Conservation (phyloP, 2,888 invertebrate species). For the Nysson spinosus region DNA sequence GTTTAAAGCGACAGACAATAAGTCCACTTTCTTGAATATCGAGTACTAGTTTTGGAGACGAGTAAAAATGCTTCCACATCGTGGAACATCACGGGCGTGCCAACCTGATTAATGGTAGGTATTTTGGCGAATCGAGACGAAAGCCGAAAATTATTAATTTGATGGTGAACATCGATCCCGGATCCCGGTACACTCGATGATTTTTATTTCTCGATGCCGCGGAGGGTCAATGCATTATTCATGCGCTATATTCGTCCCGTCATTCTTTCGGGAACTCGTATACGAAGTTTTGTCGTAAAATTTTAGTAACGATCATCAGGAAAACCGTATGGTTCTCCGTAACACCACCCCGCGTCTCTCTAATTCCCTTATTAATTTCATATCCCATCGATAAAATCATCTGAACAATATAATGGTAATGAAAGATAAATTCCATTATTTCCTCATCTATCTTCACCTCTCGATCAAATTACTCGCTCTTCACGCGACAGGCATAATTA, state of each 20-base stretch:
- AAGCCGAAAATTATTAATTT: conserved; percentile 67
- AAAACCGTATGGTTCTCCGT: conserved; percentile 1
- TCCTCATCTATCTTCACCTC: too few relatives aligned
- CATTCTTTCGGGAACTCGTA: conserved; percentile 58
- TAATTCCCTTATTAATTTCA: too few relatives aligned
- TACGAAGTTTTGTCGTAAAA: conserved; percentile 63
- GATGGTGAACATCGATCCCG: conserved; percentile 51
- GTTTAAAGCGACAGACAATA: not conserved
- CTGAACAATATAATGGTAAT: too few relatives aligned
- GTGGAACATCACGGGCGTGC: conserved; percentile 23
- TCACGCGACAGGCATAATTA: too few relatives aligned
- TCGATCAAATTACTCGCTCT: too few relatives aligned
- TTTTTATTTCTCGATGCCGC: conserved; percentile 50
- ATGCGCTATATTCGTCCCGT: conserved; percentile 65
- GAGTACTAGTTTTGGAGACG: not conserved
- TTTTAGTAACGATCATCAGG: conserved; percentile 16
- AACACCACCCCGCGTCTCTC: too few relatives aligned
- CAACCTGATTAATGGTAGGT: conserved; percentile 49
- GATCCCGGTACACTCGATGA: conserved; percentile 31
- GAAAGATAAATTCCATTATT: too few relatives aligned
- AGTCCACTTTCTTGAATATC: conserved; percentile 13
- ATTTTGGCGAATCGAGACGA: conserved; percentile 36
- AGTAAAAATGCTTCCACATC: conserved; percentile 22
- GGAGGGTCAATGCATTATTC: conserved; percentile 68
- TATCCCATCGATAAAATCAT: too few relatives aligned